Percentiles rank a stretch among this genome's conserved stretches.
Conservation (phyloP, 2,888 invertebrate species). For the Rhingia rostrata region DNA sequence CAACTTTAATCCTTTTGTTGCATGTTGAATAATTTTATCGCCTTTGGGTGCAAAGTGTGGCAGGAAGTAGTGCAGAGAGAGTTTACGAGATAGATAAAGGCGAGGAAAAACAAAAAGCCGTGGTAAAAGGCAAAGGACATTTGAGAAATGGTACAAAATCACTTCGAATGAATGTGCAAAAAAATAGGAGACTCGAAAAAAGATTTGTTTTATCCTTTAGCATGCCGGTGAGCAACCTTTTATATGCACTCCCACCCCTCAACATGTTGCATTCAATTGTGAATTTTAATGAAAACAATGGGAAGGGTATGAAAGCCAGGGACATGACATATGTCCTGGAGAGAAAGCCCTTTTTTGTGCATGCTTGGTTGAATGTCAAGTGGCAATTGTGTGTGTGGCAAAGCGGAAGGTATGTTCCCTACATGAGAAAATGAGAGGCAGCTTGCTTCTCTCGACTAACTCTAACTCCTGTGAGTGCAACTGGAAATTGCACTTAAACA, state of each 20-base stretch:
- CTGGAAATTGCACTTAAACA: slow-evolving; percentile 39
- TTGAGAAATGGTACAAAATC: slow-evolving; percentile 56
- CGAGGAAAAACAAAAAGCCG: slow-evolving; percentile 20
- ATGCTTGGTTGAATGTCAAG: slow-evolving; percentile 55
- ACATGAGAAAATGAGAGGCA: slow-evolving; percentile 20
- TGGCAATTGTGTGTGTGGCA: slow-evolving; percentile 42
- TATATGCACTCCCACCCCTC: background rate
- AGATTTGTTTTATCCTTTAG: slow-evolving; percentile 31
- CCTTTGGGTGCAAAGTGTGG: slow-evolving; percentile 59
- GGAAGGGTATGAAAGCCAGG: slow-evolving; percentile 15
- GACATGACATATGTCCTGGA: slow-evolving; percentile 47
- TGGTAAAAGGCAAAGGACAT: slow-evolving; percentile 46
- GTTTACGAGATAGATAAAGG: slow-evolving; percentile 56
- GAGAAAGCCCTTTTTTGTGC: slow-evolving; percentile 31
- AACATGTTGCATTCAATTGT: slow-evolving; percentile 66
- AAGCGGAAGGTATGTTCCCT: no score
- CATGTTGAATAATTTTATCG: slow-evolving; percentile 60
- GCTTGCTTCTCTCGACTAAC: slow-evolving; percentile 10
- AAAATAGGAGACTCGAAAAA: background rate
- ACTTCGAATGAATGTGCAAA: slow-evolving; percentile 24
- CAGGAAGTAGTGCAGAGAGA: slow-evolving; percentile 61
- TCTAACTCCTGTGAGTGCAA: slow-evolving; percentile 6
- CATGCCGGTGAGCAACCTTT: slow-evolving; percentile 7
- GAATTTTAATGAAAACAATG: slow-evolving; percentile 64
- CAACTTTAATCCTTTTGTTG: slow-evolving; percentile 44